Evolutionary conservation across 2,797 vertebrate genomes (phyloP).

Genomic region (Semotilus atromaculatus): DNA sequence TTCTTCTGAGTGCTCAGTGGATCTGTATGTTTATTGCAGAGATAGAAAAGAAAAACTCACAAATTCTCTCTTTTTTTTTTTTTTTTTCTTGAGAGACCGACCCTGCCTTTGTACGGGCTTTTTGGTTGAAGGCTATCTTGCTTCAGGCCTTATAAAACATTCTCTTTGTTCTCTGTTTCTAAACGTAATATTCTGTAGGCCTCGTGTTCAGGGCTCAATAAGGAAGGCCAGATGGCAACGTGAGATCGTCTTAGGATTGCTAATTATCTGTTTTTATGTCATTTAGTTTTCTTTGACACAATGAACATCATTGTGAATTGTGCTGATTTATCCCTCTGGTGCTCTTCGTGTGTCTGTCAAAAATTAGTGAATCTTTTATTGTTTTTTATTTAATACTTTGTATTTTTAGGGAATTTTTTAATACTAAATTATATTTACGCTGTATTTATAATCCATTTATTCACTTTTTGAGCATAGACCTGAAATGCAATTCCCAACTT

Average conservation of each 20-base stretch:
- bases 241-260: background rate
- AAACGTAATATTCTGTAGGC: slow-evolving; percentile 26
- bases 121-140: slow-evolving; percentile 39
- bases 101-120: slow-evolving; percentile 40
- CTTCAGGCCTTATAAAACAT: slow-evolving; percentile 36
- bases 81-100: slow-evolving; percentile 42
- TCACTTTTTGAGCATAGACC: too few species aligned
- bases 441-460: too few species aligned
- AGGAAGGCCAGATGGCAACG: background rate
- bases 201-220: slow-evolving; percentile 29
- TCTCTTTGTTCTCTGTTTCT: slow-evolving; percentile 40
- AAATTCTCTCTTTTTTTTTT: slow-evolving; percentile 58
- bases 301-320: background rate
- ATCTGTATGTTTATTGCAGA: slow-evolving; percentile 53
- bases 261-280: background rate
- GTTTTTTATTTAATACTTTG: too few species aligned
- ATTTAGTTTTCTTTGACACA: background rate
- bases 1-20: slow-evolving; percentile 58
- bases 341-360: too few species aligned
- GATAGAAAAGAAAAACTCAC: slow-evolving; percentile 57
- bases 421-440: too few species aligned
- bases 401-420: too few species aligned
- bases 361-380: too few species aligned
- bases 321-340: background rate
- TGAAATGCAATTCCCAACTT: too few species aligned